Evolutionary conservation across 1,140 invertebrate genomes (phyloP), one percentile per base, ranked within the genome.

Genomic region (Calephelis nemesis): DNA sequence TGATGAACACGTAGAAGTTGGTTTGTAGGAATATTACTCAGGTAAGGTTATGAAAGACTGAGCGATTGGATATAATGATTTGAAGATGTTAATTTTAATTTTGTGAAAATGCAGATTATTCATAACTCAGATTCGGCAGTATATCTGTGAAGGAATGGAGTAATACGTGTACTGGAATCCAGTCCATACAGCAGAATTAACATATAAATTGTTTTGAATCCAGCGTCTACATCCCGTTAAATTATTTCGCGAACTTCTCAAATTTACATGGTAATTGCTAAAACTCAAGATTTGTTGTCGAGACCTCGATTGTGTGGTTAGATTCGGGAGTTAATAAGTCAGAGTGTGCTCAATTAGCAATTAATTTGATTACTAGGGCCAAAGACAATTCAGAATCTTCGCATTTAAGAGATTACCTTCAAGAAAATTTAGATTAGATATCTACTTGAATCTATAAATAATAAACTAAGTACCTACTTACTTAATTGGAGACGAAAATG

Each of bases 241-340:
- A 89, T 89, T 89, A 89, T 89, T 88, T 90, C 86, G 83, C 82
- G 83, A 90, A 90, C 84, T 90, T 90, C 83, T 72, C 82, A 84
- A 90, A 90, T 90, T 90, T 88, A 90, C 88, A 90, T 90, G 85
- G 81, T 88, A 88, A 90, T 90, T 87, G 86, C 81, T 84, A 87
- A 87, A 88, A 90, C 84, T 88, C 83, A 83, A 87, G 84, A 87
- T 87, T 87, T 88, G 85, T 87, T 86, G 82, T 84, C 72, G 79
- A 80, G 81, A 77, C 78, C 74, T 71, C 79, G 83, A 83, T 85
- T 85, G 80, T 86, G 74, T 68, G 83, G 77, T 80, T 82, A 78
- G 54, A 78, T 67, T 60, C 39, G 40, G 65, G 65, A 54, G 49
- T 66, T 66, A 58, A 50, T 66, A 54, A 67, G 52, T 47, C 52